These are phyloP conservation scores for Microchrysa polita DNA, from an alignment of 2,888 invertebrate genomes.

Conservation along the genomic window DNA sequence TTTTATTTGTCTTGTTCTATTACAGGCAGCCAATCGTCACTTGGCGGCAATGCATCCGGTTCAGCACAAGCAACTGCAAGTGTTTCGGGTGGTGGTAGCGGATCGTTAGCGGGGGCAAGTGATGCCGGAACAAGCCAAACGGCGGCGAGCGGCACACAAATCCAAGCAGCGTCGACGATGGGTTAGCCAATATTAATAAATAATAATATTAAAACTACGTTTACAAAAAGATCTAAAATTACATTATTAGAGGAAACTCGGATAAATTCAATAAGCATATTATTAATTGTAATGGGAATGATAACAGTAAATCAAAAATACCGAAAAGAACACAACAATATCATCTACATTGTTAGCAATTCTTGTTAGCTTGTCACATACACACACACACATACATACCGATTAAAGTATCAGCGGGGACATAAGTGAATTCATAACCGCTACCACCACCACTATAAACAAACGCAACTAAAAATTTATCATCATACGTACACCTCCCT, in stretches of 20 bases:
- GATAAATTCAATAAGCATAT: conserved; percentile 39
- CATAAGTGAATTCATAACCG: background rate
- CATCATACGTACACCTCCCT: too few relatives aligned
- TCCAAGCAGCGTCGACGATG: conserved; percentile 60
- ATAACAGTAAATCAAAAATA: conserved; percentile 28
- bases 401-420: background rate
- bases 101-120: conserved; percentile 47
- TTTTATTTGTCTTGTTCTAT: conserved; percentile 5
- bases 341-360: background rate
- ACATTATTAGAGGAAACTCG: conserved; percentile 40
- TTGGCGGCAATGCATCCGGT: conserved; percentile 49
- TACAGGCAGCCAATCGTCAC: conserved; percentile 52
- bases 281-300: conserved; percentile 14
- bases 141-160: conserved; percentile 44
- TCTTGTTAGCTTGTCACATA: background rate
- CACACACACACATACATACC: background rate
- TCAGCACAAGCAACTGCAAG: conserved; percentile 50
- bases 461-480: too few relatives aligned
- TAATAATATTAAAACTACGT: conserved; percentile 8
- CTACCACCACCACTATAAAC: background rate
- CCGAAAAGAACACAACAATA: background rate
- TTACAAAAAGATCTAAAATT: conserved; percentile 20
- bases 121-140: conserved; percentile 51
- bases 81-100: conserved; percentile 52
- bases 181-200: conserved; percentile 56